A percentile compares a stretch with the other conserved stretches of the same genome.
Evolutionary conservation across 1,140 invertebrate species (phyloP).

Genomic region (Drosophila pandora): DNA sequence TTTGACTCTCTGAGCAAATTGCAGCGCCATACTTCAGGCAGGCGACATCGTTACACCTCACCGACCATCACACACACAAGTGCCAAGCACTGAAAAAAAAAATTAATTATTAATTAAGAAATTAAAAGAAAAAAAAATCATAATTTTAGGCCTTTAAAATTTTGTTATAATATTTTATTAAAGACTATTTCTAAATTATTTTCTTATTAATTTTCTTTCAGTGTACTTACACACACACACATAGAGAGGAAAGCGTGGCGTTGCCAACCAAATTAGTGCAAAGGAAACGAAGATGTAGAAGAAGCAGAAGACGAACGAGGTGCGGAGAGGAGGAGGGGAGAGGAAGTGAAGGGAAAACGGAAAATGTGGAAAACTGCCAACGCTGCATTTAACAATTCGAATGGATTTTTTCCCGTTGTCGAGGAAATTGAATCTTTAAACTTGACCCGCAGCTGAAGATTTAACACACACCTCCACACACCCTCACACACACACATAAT

Average conservation of each 20-base stretch:
- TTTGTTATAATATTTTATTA: neutral
- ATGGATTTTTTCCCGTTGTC: constrained; percentile 61
- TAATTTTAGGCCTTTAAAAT: too few species aligned
- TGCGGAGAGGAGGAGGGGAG: neutral
- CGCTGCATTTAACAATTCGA: constrained; percentile 78
- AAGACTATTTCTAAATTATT: neutral
- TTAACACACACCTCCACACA: constrained; percentile 15
- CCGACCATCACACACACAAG: constrained; percentile 44
- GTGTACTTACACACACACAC: constrained; percentile 23
- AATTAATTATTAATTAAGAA: neutral
- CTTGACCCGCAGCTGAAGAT: constrained; percentile 27
- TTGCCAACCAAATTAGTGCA: constrained; percentile 71
- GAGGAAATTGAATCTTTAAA: constrained; percentile 56
- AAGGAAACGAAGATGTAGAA: constrained; percentile 46
- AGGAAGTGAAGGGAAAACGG: constrained; percentile 2
- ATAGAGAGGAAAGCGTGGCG: constrained; percentile 18
- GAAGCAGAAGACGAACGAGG: constrained; percentile 1
- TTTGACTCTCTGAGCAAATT: constrained; percentile 80
- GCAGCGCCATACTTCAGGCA: constrained; percentile 61
- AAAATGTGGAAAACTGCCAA: constrained; percentile 59
- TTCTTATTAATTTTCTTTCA: neutral
- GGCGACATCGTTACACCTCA: constrained; percentile 68
- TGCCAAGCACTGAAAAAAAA: constrained; percentile 4
- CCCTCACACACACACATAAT: constrained; percentile 21
- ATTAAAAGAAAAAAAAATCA: neutral